Percentiles rank a stretch among this genome's conserved stretches.
phyloP scores from a whole-genome alignment of 2,888 invertebrate genomes.

The Malthinus flaveolus region DNA sequence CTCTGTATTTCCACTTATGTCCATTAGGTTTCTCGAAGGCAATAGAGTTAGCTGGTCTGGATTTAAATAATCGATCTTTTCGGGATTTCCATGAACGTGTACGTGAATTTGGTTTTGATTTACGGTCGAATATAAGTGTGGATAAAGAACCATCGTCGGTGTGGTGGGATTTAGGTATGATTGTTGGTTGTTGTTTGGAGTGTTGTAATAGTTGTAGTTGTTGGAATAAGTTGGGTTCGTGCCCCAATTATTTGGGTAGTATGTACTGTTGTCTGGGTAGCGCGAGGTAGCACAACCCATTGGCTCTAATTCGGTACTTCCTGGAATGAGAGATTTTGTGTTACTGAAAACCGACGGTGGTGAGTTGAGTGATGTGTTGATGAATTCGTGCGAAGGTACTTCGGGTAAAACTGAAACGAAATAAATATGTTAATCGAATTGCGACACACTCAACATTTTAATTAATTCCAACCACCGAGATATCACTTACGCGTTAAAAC shows the following conservation, averaged over 20 bases:
- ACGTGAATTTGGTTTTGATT: slow-evolving; percentile 87
- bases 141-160: slow-evolving; percentile 74
- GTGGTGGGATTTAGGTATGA: slow-evolving; percentile 64
- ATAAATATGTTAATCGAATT: slow-evolving; percentile 7
- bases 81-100: slow-evolving; percentile 69
- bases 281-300: slow-evolving; percentile 45
- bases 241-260: slow-evolving; percentile 63
- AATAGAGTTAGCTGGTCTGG: slow-evolving; percentile 52
- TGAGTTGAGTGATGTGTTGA: slow-evolving; percentile 47
- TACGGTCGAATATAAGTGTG: slow-evolving; percentile 80
- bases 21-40: slow-evolving; percentile 58
- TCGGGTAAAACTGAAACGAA: slow-evolving; percentile 49
- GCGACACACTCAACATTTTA: not conserved
- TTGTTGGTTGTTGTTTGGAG: slow-evolving; percentile 62
- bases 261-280: slow-evolving; percentile 55
- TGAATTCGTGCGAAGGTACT: slow-evolving; percentile 47
- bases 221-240: slow-evolving; percentile 52
- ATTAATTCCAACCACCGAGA: slow-evolving; percentile 4
- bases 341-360: slow-evolving; percentile 46
- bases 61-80: slow-evolving; percentile 67
- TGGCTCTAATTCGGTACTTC: slow-evolving; percentile 44
- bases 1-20: slow-evolving; percentile 56
- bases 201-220: slow-evolving; percentile 66
- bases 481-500: slow-evolving; percentile 8
- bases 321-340: slow-evolving; percentile 33